phyloP scores from a whole-genome alignment of 2,797 vertebrate species.

The Anniella stebbinsi region DNA sequence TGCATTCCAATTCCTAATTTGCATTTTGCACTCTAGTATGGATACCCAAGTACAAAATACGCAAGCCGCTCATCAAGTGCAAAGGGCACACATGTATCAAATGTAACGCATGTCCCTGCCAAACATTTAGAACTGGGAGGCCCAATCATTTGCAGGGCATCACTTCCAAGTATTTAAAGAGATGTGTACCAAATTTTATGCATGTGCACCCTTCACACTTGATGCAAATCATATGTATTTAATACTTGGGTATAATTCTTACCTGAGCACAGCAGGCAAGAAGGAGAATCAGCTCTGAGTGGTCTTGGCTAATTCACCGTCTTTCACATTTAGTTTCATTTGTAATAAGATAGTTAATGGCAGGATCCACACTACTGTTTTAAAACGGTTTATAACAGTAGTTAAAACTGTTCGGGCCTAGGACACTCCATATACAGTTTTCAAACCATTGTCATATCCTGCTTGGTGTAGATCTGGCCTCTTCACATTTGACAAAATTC shows the following conservation, averaged over 20 bases:
- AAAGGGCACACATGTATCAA: conserved; percentile 13
- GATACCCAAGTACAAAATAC: background rate
- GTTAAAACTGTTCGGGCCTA: too few relatives aligned
- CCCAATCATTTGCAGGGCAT: background rate
- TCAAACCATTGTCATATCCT: too few relatives aligned
- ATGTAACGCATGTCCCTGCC: background rate
- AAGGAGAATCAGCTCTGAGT: background rate
- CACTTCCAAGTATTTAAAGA: background rate
- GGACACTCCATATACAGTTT: too few relatives aligned
- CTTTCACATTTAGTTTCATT: background rate
- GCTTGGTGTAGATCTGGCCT: too few relatives aligned
- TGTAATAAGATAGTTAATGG: background rate
- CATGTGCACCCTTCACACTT: background rate
- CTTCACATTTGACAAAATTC: background rate
- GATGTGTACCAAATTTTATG: background rate
- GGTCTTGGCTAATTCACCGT: background rate
- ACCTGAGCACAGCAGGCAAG: background rate
- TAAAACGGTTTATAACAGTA: too few relatives aligned
- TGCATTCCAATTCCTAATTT: conserved; percentile 6
- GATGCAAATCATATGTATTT: background rate
- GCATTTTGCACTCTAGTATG: background rate
- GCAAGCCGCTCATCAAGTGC: background rate
- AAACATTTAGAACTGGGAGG: background rate
- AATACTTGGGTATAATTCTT: background rate
- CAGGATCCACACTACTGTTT: too few relatives aligned